These are phyloP conservation scores for Metaphire vulgaris DNA, from an alignment of 1,140 invertebrate species.

Conservation along the genomic window DNA sequence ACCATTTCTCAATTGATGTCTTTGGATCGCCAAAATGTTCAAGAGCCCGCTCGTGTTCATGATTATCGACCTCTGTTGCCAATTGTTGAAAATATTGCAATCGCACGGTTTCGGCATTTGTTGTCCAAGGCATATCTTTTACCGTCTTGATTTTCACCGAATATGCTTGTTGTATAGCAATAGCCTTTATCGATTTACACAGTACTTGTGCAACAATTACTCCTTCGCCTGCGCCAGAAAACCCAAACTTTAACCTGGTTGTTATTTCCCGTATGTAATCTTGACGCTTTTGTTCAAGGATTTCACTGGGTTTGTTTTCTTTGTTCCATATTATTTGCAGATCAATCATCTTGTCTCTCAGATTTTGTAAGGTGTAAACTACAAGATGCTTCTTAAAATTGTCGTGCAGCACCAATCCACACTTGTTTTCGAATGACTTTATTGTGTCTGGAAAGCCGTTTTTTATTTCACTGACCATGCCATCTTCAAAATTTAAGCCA, in stretches of 20 bases:
- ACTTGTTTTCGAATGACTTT: too few species aligned
- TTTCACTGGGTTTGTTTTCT: background rate
- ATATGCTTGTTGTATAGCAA: background rate
- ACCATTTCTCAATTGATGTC: background rate
- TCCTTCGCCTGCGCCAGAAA: background rate
- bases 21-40: background rate
- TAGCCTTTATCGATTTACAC: background rate
- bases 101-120: background rate
- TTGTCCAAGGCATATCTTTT: background rate
- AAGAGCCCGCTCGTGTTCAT: background rate
- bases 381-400: too few species aligned
- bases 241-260: background rate
- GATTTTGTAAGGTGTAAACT: background rate
- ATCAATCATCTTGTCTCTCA: background rate
- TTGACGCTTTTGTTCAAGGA: background rate
- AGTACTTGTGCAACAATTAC: background rate
- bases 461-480: too few species aligned
- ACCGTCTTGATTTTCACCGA: background rate
- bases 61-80: background rate
- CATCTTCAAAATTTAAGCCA: too few species aligned
- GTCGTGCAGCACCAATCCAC: too few species aligned
- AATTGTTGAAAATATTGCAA: background rate
- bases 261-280: background rate
- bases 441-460: too few species aligned
- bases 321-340: background rate